These are phyloP conservation scores for Phoeniculus purpureus DNA, from an alignment of 2,797 vertebrate species.

Conservation along the genomic window DNA sequence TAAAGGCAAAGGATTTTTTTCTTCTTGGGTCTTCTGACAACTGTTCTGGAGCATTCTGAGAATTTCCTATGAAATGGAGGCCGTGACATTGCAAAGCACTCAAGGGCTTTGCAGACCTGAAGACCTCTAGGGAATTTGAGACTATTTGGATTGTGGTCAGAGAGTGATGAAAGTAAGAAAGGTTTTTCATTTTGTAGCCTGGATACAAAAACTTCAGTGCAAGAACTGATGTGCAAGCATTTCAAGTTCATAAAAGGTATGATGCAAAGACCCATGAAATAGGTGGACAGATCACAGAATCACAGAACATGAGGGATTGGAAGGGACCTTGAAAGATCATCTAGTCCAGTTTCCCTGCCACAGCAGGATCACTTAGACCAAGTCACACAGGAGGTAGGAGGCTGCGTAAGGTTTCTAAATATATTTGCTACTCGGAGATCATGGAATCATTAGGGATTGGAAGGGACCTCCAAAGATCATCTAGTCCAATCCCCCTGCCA, in stretches of 20 bases:
- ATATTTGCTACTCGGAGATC: background rate
- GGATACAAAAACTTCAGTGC: background rate
- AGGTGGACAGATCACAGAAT: background rate
- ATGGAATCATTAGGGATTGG: background rate
- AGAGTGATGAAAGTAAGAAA: background rate
- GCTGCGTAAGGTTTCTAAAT: slow-evolving; percentile 20
- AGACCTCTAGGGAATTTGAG: background rate
- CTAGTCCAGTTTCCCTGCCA: no score
- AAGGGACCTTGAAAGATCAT: no score
- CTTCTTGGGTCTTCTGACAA: background rate
- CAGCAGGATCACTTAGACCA: no score
- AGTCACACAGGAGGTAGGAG: background rate
- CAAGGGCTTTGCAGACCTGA: background rate
- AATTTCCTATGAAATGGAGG: background rate
- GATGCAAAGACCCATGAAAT: background rate
- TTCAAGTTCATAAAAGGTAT: background rate
- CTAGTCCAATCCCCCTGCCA: no score
- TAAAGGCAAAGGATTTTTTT: background rate
- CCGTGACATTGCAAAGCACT: background rate
- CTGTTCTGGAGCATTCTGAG: background rate
- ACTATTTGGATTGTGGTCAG: background rate
- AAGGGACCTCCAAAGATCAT: no score
- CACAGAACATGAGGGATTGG: no score
- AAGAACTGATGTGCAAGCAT: background rate
- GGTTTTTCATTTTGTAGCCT: background rate